Conservation (phyloP, 2,113 vertebrate species). For the Naja naja region DNA sequence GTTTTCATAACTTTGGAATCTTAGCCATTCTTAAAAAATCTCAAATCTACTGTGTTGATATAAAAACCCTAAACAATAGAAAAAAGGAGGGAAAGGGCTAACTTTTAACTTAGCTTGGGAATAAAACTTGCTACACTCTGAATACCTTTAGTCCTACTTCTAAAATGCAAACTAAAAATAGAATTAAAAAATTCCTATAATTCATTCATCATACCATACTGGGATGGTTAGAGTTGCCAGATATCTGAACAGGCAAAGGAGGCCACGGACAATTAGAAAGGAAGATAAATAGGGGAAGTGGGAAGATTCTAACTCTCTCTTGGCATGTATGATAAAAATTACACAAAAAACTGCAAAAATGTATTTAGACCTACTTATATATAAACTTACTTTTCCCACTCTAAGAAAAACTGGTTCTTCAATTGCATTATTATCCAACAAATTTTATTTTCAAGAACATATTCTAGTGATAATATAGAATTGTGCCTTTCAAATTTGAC, state of each 20-base stretch:
- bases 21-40: background rate
- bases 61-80: background rate
- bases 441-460: background rate
- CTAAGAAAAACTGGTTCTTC: background rate
- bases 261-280: background rate
- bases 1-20: background rate
- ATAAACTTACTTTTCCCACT: background rate
- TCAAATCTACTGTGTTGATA: background rate
- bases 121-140: background rate
- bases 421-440: background rate
- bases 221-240: background rate
- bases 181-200: background rate
- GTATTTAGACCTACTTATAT: background rate
- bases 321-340: background rate
- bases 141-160: background rate
- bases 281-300: background rate
- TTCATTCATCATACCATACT: background rate
- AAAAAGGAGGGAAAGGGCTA: background rate
- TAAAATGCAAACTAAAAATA: background rate
- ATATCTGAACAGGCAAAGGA: background rate
- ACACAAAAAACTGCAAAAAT: background rate
- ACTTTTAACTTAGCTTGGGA: background rate
- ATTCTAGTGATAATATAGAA: background rate
- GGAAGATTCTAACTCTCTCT: background rate
- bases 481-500: background rate